Evolutionary conservation across 2,888 invertebrate species (phyloP), one percentile per base, ranked within the genome.

Genomic region (Nephrotoma flavescens): DNA sequence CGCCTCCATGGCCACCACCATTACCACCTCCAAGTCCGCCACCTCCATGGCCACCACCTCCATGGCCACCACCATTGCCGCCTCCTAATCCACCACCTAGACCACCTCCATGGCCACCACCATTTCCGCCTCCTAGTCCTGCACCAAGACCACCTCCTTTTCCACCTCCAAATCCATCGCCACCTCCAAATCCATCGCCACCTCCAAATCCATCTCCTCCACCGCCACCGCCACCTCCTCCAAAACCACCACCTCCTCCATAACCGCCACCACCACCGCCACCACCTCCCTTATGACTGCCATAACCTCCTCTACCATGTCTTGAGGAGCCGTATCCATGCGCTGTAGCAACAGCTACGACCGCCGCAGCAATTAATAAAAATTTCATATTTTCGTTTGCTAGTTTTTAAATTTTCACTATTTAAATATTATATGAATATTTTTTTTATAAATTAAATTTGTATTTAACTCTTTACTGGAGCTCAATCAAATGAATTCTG

Each of bases 21-120:
- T 11, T 86, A 86, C 87, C 86, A 85, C 42, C 83, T 44, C 45
- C 84, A 45, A 85, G 86, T 12, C 87, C 85, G n/a, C 86, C 86
- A 31, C 83, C 85, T 83, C 42, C 83, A 41, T 31, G 12, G 4
- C 83, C n/a, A 19, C 87, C 87, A 86, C 19, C 12, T 4, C 86
- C 86, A 19, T 52, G 83, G 6, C 44, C 41, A 44, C 83, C 83
- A 5, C 86, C 83, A 45, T 41, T 45, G 84, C 86, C 19, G 9
- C 84, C 84, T 7, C 86, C 83, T 11, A 45, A 9, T 12, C 86
- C 42, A 2, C 45, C 45, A 11, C 86, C 44, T 5, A 41, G 6
- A n/a, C 86, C 42, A 71, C 57, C 31, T 1, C 86, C 44, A 31
- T 47, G 47, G 12, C 86, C 84, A 31, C 45, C 44, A 6, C 87